Evolutionary conservation across 2,888 invertebrate species (phyloP).

Genomic region (Timema podura): DNA sequence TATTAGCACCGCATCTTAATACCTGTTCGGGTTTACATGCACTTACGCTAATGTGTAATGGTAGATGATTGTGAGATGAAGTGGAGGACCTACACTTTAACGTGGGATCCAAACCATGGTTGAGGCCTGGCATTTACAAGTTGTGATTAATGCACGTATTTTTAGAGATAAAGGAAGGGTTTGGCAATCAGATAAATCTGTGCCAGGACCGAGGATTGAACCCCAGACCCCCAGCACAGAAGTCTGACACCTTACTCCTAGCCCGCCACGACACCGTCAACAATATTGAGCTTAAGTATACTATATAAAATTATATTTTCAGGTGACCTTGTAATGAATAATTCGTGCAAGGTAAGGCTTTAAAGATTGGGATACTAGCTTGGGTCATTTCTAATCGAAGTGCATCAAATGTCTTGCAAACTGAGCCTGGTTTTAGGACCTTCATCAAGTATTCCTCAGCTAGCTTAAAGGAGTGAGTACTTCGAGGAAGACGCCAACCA

Average conservation of each 20-base stretch:
- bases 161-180: too few relatives aligned
- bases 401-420: not conserved
- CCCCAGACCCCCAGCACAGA: too few relatives aligned
- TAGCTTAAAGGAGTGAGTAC: not conserved
- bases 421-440: not conserved
- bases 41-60: too few relatives aligned
- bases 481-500: not conserved
- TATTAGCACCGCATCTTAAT: too few relatives aligned
- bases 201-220: too few relatives aligned
- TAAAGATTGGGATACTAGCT: not conserved
- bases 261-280: not conserved
- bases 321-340: slow-evolving; percentile 3
- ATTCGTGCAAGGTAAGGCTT: not conserved
- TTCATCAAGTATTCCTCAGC: not conserved
- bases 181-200: too few relatives aligned
- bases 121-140: too few relatives aligned
- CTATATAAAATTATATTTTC: not conserved
- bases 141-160: too few relatives aligned
- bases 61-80: too few relatives aligned
- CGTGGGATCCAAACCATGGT: too few relatives aligned
- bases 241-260: not conserved
- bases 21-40: too few relatives aligned
- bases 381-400: not conserved
- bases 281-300: not conserved
- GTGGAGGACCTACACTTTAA: too few relatives aligned